Evolutionary conservation across 2,888 invertebrate species (phyloP).

Genomic region (Thumatha senex): DNA sequence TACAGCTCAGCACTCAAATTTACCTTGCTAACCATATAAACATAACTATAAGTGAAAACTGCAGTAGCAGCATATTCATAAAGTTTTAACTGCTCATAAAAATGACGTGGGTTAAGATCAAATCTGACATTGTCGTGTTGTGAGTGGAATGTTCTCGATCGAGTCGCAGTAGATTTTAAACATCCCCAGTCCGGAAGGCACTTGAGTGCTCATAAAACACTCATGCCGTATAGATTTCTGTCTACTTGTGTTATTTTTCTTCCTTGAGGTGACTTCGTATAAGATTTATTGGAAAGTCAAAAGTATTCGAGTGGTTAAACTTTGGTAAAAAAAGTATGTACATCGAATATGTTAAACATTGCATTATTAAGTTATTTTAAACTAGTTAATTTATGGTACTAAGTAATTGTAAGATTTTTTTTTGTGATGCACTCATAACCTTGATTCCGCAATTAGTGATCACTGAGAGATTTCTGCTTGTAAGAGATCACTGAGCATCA

Average conservation of each 20-base stretch:
- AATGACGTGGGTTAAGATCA: slow-evolving; percentile 57
- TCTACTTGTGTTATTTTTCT: slow-evolving; percentile 58
- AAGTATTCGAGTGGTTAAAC: slow-evolving; percentile 12
- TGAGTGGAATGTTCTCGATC: slow-evolving; percentile 61
- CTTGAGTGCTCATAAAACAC: slow-evolving; percentile 79
- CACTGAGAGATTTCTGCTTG: too few relatives aligned
- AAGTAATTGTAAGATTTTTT: too few relatives aligned
- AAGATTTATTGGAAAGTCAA: slow-evolving; percentile 35
- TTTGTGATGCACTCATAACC: too few relatives aligned
- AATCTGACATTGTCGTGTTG: slow-evolving; percentile 71
- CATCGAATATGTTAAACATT: neutral
- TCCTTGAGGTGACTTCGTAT: slow-evolving; percentile 39
- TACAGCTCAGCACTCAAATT: neutral
- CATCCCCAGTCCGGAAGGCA: slow-evolving; percentile 66
- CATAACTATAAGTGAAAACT: slow-evolving; percentile 28
- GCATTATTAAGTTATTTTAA: too few relatives aligned
- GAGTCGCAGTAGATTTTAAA: slow-evolving; percentile 65
- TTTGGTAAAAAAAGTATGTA: neutral
- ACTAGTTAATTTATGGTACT: too few relatives aligned
- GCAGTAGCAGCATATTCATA: slow-evolving; percentile 51
- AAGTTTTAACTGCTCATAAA: slow-evolving; percentile 64
- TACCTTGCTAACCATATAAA: slow-evolving; percentile 16
- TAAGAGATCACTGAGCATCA: too few relatives aligned
- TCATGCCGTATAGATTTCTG: slow-evolving; percentile 62
- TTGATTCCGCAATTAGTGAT: too few relatives aligned